A percentile compares a stretch with the other conserved stretches of the same genome.
phyloP scores from a whole-genome alignment of 1,140 invertebrate genomes.

The Ips typographus region DNA sequence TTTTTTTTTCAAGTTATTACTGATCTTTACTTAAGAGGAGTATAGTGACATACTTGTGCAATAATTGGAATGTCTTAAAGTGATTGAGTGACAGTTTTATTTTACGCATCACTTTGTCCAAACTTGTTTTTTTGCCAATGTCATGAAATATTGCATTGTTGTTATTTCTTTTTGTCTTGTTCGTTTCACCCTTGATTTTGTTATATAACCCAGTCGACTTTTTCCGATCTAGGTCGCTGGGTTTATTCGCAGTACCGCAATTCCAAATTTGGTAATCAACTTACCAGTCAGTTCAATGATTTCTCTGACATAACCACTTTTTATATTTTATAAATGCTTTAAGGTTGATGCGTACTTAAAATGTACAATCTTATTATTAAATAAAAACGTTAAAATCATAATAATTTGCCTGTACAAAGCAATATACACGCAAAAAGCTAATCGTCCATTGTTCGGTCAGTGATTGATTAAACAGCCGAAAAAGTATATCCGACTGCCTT shows the following conservation, averaged over 20 bases:
- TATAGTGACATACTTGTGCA: too few relatives aligned
- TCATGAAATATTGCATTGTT: too few relatives aligned
- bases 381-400: not conserved
- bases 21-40: too few relatives aligned
- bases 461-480: not conserved
- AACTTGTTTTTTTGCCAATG: too few relatives aligned
- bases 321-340: constrained; percentile 4
- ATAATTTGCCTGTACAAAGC: not conserved
- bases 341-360: not conserved
- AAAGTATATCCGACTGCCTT: too few relatives aligned
- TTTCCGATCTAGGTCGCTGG: constrained; percentile 12
- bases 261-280: constrained; percentile 18
- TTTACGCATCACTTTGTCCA: too few relatives aligned
- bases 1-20: too few relatives aligned
- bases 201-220: constrained; percentile 3
- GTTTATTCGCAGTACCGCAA: constrained; percentile 17
- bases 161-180: too few relatives aligned
- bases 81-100: too few relatives aligned
- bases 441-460: not conserved
- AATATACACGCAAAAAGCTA: not conserved
- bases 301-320: constrained; percentile 5
- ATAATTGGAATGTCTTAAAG: too few relatives aligned
- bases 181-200: not conserved
- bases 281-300: constrained; percentile 11
- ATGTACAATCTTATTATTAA: not conserved